Percentiles rank a stretch among this genome's conserved stretches.
These are phyloP conservation scores for Rhincodon typus DNA, from an alignment of 2,797 vertebrate genomes.

Conservation along the genomic window DNA sequence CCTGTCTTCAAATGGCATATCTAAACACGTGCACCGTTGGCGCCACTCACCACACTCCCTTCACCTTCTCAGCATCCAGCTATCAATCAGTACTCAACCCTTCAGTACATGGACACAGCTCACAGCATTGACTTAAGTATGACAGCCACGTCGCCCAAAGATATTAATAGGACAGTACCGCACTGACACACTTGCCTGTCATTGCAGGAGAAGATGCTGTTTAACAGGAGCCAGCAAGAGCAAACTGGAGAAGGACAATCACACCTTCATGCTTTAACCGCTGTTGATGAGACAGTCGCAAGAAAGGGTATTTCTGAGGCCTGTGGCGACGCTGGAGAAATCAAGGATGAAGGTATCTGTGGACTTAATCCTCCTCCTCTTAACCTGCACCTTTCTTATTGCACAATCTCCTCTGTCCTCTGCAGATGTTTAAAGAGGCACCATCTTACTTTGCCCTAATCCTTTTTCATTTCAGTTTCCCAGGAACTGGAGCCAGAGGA, in stretches of 20 bases:
- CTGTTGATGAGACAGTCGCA: not conserved
- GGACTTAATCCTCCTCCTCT: not conserved
- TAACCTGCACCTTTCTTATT: not conserved
- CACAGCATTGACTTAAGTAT: no score
- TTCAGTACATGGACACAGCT: not conserved
- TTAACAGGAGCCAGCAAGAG: not conserved
- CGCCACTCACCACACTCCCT: not conserved
- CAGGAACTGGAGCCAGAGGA: not conserved
- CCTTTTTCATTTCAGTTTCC: not conserved
- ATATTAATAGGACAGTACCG: no score
- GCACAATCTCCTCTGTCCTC: not conserved
- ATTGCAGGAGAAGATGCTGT: not conserved
- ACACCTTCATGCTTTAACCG: not conserved
- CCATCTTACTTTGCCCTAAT: not conserved
- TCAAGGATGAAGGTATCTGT: not conserved
- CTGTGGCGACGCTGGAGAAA: not conserved
- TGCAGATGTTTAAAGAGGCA: no score
- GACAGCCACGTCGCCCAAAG: no score
- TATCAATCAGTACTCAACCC: not conserved
- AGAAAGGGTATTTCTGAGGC: not conserved
- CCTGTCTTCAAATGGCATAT: not conserved
- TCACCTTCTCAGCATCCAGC: not conserved
- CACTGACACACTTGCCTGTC: not conserved
- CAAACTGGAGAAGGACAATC: not conserved
- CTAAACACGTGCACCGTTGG: not conserved